Conservation (phyloP, 2,888 invertebrate species). For the Apamea crenata region DNA sequence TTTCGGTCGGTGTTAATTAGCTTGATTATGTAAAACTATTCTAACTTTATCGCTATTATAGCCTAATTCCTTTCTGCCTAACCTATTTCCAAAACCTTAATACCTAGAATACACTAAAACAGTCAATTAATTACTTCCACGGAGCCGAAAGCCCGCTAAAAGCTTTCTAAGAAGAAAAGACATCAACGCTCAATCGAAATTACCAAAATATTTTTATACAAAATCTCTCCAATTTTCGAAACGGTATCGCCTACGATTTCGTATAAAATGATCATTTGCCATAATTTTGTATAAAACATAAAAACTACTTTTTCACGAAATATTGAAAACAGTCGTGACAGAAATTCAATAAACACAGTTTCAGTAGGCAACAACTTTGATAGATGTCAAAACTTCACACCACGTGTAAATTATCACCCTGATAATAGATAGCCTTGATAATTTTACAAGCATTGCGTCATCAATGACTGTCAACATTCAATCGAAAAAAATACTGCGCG, state of each 20-base stretch:
- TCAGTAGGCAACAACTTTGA: conserved; percentile 40
- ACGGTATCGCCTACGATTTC: background rate
- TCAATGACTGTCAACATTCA: conserved; percentile 76
- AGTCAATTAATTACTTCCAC: background rate
- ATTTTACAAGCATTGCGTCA: conserved; percentile 79
- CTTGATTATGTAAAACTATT: background rate
- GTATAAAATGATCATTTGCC: background rate
- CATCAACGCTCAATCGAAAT: conserved; percentile 71
- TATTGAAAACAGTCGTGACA: conserved; percentile 14
- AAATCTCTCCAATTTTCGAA: background rate
- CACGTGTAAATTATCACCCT: conserved; percentile 71
- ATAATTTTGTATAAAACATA: background rate
- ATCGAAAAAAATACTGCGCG: conserved; percentile 78
- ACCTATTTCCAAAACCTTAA: background rate
- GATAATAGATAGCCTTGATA: conserved; percentile 77
- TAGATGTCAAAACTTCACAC: conserved; percentile 63
- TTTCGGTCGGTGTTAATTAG: background rate
- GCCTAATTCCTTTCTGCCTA: fast-evolving
- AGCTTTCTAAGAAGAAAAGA: conserved; percentile 69
- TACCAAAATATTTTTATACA: conserved; percentile 6
- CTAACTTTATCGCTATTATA: background rate
- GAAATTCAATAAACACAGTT: conserved; percentile 30
- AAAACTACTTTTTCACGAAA: background rate
- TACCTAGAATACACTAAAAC: background rate
- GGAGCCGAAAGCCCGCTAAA: background rate